Evolutionary conservation across 1,140 invertebrate genomes (phyloP).

Genomic region (Batillaria attramentaria): DNA sequence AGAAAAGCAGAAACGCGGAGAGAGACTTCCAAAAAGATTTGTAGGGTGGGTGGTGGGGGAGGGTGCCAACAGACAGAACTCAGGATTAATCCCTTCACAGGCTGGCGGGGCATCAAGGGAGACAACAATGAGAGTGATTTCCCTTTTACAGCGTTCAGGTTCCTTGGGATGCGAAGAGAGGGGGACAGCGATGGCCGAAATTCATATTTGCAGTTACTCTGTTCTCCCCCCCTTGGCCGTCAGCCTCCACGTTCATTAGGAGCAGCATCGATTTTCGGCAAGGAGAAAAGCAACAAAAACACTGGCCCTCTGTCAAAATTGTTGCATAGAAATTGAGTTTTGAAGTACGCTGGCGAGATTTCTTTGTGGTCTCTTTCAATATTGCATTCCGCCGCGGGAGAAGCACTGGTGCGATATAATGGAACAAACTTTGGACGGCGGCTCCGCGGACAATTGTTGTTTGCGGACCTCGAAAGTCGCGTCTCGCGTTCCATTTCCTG

Average conservation of each 20-base stretch:
- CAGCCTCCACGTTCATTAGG: constrained; percentile 28
- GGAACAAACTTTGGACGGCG: constrained; percentile 33
- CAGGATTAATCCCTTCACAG: constrained; percentile 23
- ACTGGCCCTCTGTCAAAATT: constrained; percentile 33
- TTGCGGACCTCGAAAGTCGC: constrained; percentile 38
- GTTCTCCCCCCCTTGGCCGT: constrained; percentile 14
- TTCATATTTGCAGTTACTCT: constrained; percentile 37
- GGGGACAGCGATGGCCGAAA: constrained; percentile 24
- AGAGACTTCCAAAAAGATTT: neutral
- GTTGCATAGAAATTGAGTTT: constrained; percentile 38
- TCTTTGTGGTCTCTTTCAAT: constrained; percentile 37
- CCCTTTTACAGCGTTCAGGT: constrained; percentile 30
- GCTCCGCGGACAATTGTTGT: constrained; percentile 38
- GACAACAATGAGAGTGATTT: constrained; percentile 37
- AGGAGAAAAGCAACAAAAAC: constrained; percentile 27
- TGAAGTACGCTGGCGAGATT: constrained; percentile 29
- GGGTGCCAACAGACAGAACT: constrained; percentile 15
- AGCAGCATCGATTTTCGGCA: constrained; percentile 17
- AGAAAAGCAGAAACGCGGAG: neutral
- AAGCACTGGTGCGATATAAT: constrained; percentile 28
- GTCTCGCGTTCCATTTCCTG: constrained; percentile 40
- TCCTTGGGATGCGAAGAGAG: neutral
- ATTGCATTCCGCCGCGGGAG: constrained; percentile 31
- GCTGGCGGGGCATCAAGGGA: constrained; percentile 31
- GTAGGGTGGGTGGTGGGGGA: neutral